Base-by-base conservation (phyloP, 2,888 invertebrate genomes). In the Aleiodes leptofemur region DNA sequence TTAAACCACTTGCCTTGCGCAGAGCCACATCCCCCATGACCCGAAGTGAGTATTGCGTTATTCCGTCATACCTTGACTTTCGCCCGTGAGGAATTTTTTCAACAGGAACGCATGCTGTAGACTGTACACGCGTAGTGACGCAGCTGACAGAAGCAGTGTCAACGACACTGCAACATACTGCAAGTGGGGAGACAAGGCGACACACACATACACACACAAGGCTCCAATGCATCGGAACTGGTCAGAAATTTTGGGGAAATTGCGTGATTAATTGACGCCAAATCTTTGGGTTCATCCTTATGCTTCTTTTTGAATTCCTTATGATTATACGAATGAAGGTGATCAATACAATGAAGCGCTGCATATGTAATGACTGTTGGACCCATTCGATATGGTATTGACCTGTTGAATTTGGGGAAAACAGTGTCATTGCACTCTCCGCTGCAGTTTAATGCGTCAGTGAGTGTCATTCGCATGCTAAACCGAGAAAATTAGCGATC, bases 61-160 rank as follows among this genome's bases (percentile, higher is more conserved):
- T 84, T 85, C 83, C 84, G 84, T 87, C 86, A 86, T 87, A 85
- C 86, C 87, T 86, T 86, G 88, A 88, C 88, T 87, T 87, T 88
- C 88, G 88, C 86, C 87, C 88, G 87, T 87, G 88, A 89, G 88
- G 89, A 89, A 89, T 88, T 89, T 89, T 89, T 88, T 88, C 88
- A 88, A 87, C 88, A 89, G 89, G 89, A 86, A 87, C 88, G 88
- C 89, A 89, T 89, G 86, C 78, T 70, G 81, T 70, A 78, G 76
- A 72, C 79, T 70, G 83, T 80, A 85, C 83, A 82, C 64, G 68
- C 71, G 81, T 79, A 78, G 73, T 81, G 83, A 84, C 83, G 83
- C 82, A 81, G 81, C 82, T 82, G 82, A 79, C 82, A 82, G 83
- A 83, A 83, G 83, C 83, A 83, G 78, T 83, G 84, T 84, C 83